A percentile compares a stretch with the other conserved stretches of the same genome.
Evolutionary conservation across 2,113 vertebrate species (phyloP).

Genomic region (Delphinus delphis): DNA sequence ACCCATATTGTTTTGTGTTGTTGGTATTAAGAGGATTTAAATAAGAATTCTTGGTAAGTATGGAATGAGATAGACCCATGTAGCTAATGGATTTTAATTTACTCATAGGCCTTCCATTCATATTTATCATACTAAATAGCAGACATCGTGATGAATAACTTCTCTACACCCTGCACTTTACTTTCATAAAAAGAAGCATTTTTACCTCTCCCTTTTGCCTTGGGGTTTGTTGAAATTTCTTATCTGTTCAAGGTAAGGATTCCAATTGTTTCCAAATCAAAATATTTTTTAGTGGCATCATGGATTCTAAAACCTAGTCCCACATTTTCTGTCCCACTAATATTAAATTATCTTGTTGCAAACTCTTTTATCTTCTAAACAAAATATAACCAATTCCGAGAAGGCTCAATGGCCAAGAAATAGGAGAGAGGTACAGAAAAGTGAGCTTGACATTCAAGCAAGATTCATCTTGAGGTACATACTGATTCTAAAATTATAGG

Average conservation of each 20-base stretch:
- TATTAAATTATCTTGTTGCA: not conserved
- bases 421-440: not conserved
- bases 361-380: not conserved
- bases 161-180: not conserved
- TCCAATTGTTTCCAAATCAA: not conserved
- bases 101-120: not conserved
- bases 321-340: not conserved
- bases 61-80: not conserved
- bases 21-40: not conserved
- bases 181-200: not conserved
- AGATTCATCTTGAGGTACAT: not conserved
- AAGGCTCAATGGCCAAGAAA: not conserved
- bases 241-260: not conserved
- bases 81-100: not conserved
- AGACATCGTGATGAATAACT: not conserved
- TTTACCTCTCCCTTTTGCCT: not conserved
- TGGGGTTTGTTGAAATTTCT: not conserved
- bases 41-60: not conserved
- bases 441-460: not conserved
- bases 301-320: not conserved
- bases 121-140: not conserved
- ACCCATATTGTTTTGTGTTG: not conserved
- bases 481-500: not conserved
- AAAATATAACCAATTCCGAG: not conserved
- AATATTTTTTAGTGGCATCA: not conserved